Conservation (phyloP, 1,140 invertebrate genomes). For the Drosophila willistoni region DNA sequence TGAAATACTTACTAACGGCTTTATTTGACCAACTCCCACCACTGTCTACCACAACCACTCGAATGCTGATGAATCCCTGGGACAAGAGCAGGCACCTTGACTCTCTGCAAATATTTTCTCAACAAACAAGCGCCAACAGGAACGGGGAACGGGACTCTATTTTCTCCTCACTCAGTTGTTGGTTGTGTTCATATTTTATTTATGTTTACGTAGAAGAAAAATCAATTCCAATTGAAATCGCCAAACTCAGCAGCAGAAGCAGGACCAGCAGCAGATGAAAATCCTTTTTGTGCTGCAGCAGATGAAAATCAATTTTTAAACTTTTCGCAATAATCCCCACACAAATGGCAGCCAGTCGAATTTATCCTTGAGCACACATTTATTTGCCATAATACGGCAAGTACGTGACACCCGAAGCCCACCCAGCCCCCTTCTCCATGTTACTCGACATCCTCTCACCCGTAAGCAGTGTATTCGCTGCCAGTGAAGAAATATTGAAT, state of each 20-base stretch:
- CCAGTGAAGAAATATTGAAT: conserved; percentile 51
- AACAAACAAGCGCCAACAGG: conserved; percentile 31
- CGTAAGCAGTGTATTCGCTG: not conserved
- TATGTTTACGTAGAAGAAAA: conserved; percentile 73
- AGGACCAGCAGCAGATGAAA: conserved; percentile 47
- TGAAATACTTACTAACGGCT: conserved; percentile 80
- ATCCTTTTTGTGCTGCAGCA: conserved; percentile 70
- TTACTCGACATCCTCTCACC: not conserved
- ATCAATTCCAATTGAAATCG: conserved; percentile 72
- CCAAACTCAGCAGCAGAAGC: conserved; percentile 20
- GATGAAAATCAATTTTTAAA: conserved; percentile 81
- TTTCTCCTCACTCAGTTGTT: conserved; percentile 3
- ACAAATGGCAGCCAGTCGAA: conserved; percentile 40
- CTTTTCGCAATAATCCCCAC: conserved; percentile 60
- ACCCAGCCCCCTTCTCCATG: not conserved
- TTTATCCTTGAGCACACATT: conserved; percentile 63
- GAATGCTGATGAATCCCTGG: conserved; percentile 66
- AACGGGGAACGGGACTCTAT: not conserved
- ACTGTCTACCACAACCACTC: conserved; percentile 30
- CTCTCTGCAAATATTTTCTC: conserved; percentile 66
- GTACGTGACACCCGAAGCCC: conserved; percentile 57
- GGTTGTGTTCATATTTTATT: conserved; percentile 75
- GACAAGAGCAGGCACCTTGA: conserved; percentile 17
- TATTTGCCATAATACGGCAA: conserved; percentile 75
- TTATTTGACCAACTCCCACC: conserved; percentile 69